Percentiles rank a stretch among this genome's conserved stretches.
Conservation (phyloP, 2,888 invertebrate genomes). For the Prosapia bicincta region DNA sequence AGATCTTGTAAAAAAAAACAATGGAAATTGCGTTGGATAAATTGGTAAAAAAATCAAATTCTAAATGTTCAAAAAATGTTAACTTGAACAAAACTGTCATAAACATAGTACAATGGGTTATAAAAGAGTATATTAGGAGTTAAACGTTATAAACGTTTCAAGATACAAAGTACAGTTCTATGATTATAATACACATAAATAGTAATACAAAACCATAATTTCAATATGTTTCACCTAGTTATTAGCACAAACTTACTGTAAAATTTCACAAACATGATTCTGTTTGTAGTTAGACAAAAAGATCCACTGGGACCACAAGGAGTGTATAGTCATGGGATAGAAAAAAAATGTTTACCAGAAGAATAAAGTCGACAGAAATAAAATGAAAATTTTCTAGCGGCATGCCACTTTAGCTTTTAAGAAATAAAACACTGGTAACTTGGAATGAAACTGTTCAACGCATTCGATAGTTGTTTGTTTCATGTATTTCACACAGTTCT, state of each 20-base stretch:
- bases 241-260: background rate
- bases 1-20: too few relatives aligned
- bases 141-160: background rate
- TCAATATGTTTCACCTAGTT: background rate
- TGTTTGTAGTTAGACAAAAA: background rate
- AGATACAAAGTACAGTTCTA: background rate
- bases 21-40: too few relatives aligned
- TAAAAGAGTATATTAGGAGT: background rate
- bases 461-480: slow-evolving; percentile 87
- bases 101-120: background rate
- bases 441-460: slow-evolving; percentile 57
- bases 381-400: background rate
- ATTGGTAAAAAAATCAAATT: too few relatives aligned
- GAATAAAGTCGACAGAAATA: background rate
- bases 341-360: background rate
- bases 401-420: background rate
- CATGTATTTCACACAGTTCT: slow-evolving; percentile 78
- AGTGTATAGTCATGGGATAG: background rate
- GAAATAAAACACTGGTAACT: background rate
- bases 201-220: background rate
- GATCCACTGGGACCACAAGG: background rate
- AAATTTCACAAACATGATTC: background rate
- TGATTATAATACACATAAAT: background rate
- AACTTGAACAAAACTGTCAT: too few relatives aligned
- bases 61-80: too few relatives aligned